Evolutionary conservation across 1,140 invertebrate genomes (phyloP), one percentile per base, ranked within the genome.

Genomic region (Adelges cooleyi): DNA sequence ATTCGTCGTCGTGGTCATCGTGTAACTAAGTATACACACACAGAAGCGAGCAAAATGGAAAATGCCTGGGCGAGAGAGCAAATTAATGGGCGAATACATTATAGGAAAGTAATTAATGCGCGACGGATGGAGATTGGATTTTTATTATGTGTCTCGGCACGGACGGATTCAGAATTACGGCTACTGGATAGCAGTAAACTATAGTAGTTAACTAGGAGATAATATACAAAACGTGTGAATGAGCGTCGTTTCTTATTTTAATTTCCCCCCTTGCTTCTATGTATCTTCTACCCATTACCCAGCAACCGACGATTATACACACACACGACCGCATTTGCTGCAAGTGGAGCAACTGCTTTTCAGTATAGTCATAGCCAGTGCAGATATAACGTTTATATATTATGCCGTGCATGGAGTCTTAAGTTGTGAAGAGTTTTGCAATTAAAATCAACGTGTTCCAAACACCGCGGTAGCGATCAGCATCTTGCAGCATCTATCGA

Each of bases 41-140:
- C 44, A 62, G 17, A 29, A n/a, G 29, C 42, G 25, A 59, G n/a
- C n/a, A n/a, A n/a, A n/a, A n/a, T 62, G 25, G 42, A 62, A 62
- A 62, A 62, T 46, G 42, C 25, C 18, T 15, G 42, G 17, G 15
- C 40, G 40, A 62, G 40, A 62, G 27, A 62, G 56, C 40, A 62
- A 62, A 62, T 62, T 62, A 62, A 62, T 62, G 56, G 54, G 0
- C n/a, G 56, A 46, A 62, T 62, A 62, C 46, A 62, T 62, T 62
- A 46, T 62, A 5, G 13, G 38, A 48, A 25, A 15, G 56, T 62
- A 62, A 62, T 62, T 62, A 62, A 62, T 62, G 56, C 40, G 25
- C 23, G 33, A 22, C 25, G n/a, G 25, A 17, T 15, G 46, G 11
- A 59, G 40, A 62, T 62, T 62, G 56, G 40, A 62, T 62, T 62